These are phyloP conservation scores for Trogon melanurus DNA, from an alignment of 2,113 vertebrate genomes.

Conservation along the genomic window DNA sequence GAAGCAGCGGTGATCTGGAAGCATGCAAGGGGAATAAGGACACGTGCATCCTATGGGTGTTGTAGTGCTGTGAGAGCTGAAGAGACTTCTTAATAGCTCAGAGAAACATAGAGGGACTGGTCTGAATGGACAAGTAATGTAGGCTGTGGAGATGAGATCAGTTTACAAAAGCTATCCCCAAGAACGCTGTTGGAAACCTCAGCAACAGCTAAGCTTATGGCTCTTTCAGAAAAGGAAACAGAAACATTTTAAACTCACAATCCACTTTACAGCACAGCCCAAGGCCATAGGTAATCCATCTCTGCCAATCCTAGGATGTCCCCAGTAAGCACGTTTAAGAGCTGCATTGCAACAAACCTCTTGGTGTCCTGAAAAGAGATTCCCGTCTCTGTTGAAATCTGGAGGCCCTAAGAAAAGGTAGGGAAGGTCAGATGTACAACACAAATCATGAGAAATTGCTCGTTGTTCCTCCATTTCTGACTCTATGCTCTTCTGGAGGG, in stretches of 20 bases:
- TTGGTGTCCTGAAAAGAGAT: background rate
- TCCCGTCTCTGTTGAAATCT: background rate
- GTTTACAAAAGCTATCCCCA: background rate
- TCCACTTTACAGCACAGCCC: background rate
- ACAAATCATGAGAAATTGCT: background rate
- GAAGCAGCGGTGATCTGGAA: background rate
- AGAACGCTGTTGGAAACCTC: background rate
- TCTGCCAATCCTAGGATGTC: background rate
- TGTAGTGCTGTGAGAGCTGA: background rate
- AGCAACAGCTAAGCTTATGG: background rate
- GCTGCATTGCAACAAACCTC: background rate
- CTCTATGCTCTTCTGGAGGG: background rate
- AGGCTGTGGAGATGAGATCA: background rate
- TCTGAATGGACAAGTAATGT: background rate
- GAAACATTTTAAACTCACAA: conserved; percentile 8
- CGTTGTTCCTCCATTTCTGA: background rate
- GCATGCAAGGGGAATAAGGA: background rate
- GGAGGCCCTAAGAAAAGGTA: background rate
- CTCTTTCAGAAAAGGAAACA: conserved; percentile 2
- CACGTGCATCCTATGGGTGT: background rate
- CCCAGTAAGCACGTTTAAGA: background rate
- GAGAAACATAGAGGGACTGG: background rate
- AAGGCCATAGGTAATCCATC: background rate
- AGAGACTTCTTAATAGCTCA: background rate
- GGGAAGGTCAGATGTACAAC: background rate